Evolutionary conservation across 2,797 vertebrate genomes (phyloP).

Genomic region (Nyctalus aviator): DNA sequence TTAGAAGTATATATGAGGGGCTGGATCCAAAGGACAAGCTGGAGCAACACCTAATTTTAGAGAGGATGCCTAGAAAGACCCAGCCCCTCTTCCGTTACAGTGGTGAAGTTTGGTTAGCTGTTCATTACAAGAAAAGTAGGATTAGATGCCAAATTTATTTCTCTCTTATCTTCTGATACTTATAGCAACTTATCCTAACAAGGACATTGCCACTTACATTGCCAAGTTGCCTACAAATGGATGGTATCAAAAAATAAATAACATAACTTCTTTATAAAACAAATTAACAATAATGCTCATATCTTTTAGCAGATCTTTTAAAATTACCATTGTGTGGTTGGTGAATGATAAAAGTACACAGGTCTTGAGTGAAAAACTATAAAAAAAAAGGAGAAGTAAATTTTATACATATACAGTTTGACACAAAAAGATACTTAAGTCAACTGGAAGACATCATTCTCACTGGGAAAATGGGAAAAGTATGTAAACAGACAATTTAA

Average conservation of each 20-base stretch:
- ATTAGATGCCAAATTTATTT: neutral
- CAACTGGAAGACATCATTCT: neutral
- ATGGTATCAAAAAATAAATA: neutral
- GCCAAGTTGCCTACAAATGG: neutral
- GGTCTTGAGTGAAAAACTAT: neutral
- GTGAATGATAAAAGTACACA: neutral
- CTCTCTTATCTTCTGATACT: neutral
- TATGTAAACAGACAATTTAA: neutral
- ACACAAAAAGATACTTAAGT: neutral
- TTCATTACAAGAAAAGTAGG: neutral
- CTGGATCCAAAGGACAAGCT: neutral
- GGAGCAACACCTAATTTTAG: neutral
- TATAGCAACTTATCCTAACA: neutral
- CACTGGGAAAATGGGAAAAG: neutral
- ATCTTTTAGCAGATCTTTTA: neutral
- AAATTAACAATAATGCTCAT: neutral
- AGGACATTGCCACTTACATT: neutral
- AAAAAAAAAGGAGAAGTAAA: neutral
- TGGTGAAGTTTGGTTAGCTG: neutral
- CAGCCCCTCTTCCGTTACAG: neutral
- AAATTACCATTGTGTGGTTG: neutral
- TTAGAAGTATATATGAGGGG: neutral
- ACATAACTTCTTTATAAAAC: neutral
- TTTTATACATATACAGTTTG: neutral
- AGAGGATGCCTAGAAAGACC: neutral